These are phyloP conservation scores for Zoanthus solanderi DNA, from an alignment of 92 coral and sea anemone species.

Conservation along the genomic window DNA sequence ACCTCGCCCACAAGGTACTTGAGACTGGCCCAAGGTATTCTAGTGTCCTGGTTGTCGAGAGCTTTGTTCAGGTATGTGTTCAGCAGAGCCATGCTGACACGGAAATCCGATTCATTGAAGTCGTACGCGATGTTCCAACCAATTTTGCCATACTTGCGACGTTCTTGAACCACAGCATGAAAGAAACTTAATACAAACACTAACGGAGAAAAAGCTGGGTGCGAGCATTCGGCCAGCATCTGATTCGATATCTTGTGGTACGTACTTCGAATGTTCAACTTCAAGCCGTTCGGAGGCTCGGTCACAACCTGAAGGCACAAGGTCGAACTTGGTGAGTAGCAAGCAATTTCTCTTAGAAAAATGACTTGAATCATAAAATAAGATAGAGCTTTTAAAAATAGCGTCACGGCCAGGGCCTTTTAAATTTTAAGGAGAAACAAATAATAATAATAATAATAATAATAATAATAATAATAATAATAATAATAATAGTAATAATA, in stretches of 20 bases:
- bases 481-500: not conserved
- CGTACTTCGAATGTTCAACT: slow-evolving; percentile 97
- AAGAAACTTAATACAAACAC: slow-evolving; percentile 95
- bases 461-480: too few species aligned
- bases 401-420: too few species aligned
- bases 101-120: slow-evolving; percentile 98
- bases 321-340: not conserved
- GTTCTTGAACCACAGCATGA: slow-evolving; percentile 98
- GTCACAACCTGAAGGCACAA: slow-evolving; percentile 83
- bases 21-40: slow-evolving; percentile 98
- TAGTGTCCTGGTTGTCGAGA: slow-evolving; percentile 78
- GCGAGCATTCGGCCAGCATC: slow-evolving; percentile 91
- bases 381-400: too few species aligned
- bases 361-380: too few species aligned
- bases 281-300: slow-evolving; percentile 98
- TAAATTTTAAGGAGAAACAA: too few species aligned
- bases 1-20: slow-evolving; percentile 99
- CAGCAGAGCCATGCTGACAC: slow-evolving; percentile 95
- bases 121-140: slow-evolving; percentile 99
- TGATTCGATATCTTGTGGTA: slow-evolving; percentile 98
- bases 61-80: slow-evolving; percentile 95
- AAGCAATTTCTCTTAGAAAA: too few species aligned
- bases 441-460: too few species aligned
- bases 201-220: slow-evolving; percentile 91
- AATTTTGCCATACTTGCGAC: slow-evolving; percentile 96